These are phyloP conservation scores for Adineta ricciae DNA, from an alignment of 2,888 invertebrate species.

Conservation along the genomic window DNA sequence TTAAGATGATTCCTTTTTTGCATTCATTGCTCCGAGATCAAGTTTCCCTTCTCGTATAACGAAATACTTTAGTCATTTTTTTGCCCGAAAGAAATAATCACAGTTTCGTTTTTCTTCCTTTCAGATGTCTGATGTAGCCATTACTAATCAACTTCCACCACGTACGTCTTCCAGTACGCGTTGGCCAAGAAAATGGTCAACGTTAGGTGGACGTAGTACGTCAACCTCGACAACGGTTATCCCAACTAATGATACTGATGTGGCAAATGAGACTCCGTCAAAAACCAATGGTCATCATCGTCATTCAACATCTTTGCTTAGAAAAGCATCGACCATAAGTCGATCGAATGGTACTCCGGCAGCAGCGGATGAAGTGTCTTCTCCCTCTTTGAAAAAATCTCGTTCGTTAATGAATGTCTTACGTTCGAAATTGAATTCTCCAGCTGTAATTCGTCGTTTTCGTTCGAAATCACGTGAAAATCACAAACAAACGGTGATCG, in stretches of 20 bases:
- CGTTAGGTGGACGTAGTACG: not conserved
- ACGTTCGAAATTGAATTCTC: conserved; percentile 13
- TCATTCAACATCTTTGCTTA: not conserved
- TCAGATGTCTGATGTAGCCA: not conserved
- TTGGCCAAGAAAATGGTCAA: not conserved
- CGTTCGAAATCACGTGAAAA: conserved; percentile 16
- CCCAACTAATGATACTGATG: not conserved
- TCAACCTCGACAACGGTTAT: too few species aligned
- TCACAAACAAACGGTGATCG: not conserved
- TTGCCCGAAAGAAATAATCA: too few species aligned
- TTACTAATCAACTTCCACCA: not conserved
- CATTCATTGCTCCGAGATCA: not conserved
- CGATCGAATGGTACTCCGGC: not conserved
- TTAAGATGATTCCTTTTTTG: not conserved
- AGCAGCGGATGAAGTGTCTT: not conserved
- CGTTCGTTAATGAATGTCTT: conserved; percentile 8
- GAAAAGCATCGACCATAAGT: not conserved
- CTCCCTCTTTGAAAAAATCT: not conserved
- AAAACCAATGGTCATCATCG: not conserved
- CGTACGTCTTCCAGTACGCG: not conserved
- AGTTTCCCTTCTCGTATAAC: not conserved
- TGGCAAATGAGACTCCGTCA: not conserved
- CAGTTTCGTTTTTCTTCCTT: not conserved
- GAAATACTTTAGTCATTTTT: not conserved
- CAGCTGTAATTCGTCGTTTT: not conserved